Evolutionary conservation across 2,888 invertebrate genomes (phyloP).

Genomic region (Pseudanteris insignis): DNA sequence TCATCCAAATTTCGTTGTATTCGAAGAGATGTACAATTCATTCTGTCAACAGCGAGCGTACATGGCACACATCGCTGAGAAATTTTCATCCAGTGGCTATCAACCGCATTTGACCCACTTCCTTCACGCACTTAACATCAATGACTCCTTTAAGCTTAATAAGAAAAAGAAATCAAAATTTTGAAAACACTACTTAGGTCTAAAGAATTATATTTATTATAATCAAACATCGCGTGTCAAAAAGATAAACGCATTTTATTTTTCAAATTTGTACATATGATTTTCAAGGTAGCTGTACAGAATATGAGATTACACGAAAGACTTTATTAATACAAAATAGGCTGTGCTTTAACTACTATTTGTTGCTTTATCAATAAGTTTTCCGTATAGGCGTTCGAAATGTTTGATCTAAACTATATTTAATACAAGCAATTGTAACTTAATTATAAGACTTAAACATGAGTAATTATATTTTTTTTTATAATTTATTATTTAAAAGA

Average conservation of each 20-base stretch:
- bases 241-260: too few species aligned
- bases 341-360: not conserved
- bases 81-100: constrained; percentile 74
- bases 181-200: too few species aligned
- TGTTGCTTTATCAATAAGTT: constrained; percentile 1
- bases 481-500: too few species aligned
- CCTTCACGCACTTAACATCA: constrained; percentile 74
- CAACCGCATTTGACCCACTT: constrained; percentile 75
- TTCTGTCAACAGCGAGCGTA: constrained; percentile 72
- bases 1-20: constrained; percentile 71
- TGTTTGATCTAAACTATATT: too few species aligned
- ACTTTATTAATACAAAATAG: constrained; percentile 1
- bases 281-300: not conserved
- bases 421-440: too few species aligned
- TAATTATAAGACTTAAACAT: too few species aligned
- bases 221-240: too few species aligned
- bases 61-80: constrained; percentile 72
- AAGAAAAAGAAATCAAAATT: constrained; percentile 34
- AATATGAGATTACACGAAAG: not conserved
- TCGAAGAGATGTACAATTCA: constrained; percentile 71
- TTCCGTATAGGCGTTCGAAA: not conserved
- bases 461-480: too few species aligned
- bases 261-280: too few species aligned
- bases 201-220: too few species aligned
- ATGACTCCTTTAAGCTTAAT: constrained; percentile 65